Evolutionary conservation across 1,140 invertebrate species (phyloP).

Genomic region (Xylocopa sonorina): DNA sequence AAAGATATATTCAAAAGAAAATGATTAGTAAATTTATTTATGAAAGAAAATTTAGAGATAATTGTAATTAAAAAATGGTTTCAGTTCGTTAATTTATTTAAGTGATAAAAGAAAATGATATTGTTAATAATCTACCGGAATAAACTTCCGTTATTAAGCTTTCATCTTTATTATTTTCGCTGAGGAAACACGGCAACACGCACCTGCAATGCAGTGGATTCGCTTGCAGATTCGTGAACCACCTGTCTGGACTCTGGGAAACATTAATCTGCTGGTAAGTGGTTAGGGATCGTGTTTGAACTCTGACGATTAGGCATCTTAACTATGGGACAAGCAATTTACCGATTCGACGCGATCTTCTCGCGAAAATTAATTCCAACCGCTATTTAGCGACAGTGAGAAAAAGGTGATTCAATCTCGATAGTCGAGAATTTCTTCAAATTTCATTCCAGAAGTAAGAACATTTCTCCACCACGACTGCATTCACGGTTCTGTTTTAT

Average conservation of each 20-base stretch:
- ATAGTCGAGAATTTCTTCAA: too few species aligned
- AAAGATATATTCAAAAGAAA: too few species aligned
- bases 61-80: background rate
- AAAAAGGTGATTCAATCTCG: background rate
- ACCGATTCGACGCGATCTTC: background rate
- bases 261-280: background rate
- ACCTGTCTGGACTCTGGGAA: background rate
- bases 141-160: background rate
- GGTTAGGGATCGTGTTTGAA: background rate
- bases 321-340: slow-evolving; percentile 24
- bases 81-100: too few species aligned
- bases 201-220: slow-evolving; percentile 59
- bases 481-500: background rate
- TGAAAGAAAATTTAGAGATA: background rate
- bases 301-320: slow-evolving; percentile 23
- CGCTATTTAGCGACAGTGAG: too few species aligned
- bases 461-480: background rate
- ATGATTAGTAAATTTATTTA: background rate
- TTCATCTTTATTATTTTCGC: background rate
- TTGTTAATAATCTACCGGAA: too few species aligned
- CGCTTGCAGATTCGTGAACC: slow-evolving; percentile 30
- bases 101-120: too few species aligned
- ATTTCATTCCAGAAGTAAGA: background rate
- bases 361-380: background rate
- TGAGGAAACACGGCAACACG: background rate